Evolutionary conservation across 2,888 invertebrate genomes (phyloP), one percentile per base, ranked within the genome.

Genomic region (Odiellus spinosus): DNA sequence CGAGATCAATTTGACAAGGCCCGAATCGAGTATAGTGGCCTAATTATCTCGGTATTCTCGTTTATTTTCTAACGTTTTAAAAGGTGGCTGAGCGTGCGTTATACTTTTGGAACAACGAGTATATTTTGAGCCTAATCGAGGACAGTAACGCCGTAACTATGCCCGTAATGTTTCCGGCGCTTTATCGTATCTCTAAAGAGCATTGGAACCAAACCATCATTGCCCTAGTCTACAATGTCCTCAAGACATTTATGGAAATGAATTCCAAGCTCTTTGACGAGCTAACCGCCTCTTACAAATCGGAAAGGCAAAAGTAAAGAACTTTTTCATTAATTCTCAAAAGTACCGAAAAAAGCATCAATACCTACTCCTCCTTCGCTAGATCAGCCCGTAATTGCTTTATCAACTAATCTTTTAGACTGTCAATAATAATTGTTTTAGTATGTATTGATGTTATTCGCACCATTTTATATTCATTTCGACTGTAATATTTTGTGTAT

Each of bases 161-260:
- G 81, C 96, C 96, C 59, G 95, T 98, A 61, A 96, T 98, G 93
- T 98, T 98, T 74, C 96, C 96, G 55, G 90, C 96, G 57, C 74
- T 98, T 64, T 98, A 98, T 73, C 86, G 90, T 66, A 93, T 93
- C 71, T 91, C 90, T 68, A 96, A 96, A 76, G 93, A 96, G 70
- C 98, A 98, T 72, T 98, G 98, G 98, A 98, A 98, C 73, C 96
- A 95, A 72, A 98, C 96, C 56, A 98, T 98, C 63, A 88, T 98
- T 59, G 95, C 95, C 52, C 80, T 98, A 62, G 95, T 98, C 61
- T 98, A 99, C 74, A 98, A 99, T 71, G 98, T 98, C 65, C 81
- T 98, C 63, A 98, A 98, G 73, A 83, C 96, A 48, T 98, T 99
- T 72, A 98, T 98, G 98, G 98, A 98, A 72, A 98, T 99, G 96